Conservation (phyloP, 1,140 invertebrate genomes). For the Caenorhabditis inopinata region DNA sequence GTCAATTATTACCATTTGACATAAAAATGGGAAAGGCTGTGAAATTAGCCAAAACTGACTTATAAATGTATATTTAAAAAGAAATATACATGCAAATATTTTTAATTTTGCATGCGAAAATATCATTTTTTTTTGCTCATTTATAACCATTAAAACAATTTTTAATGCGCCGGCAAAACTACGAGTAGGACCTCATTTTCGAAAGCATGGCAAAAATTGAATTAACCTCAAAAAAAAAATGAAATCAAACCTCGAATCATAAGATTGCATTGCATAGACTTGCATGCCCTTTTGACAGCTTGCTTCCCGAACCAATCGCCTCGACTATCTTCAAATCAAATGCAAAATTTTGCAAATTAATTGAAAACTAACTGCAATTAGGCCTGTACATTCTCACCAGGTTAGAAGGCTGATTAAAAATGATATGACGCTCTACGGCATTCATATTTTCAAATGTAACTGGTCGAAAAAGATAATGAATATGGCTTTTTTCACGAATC, state of each 20-base stretch:
- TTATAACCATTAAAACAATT: no score
- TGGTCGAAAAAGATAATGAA: constrained; percentile 19
- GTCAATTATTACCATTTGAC: no score
- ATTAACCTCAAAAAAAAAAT: background rate
- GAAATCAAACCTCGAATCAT: constrained; percentile 2
- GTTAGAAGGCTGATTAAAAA: constrained; percentile 35
- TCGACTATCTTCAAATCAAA: background rate
- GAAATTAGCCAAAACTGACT: no score
- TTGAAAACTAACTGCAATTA: background rate
- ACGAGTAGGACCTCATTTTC: no score
- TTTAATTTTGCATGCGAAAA: no score
- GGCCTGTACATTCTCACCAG: constrained; percentile 36
- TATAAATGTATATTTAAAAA: no score
- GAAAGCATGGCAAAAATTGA: no score
- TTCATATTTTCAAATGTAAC: background rate
- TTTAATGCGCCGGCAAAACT: no score
- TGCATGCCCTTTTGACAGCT: constrained; percentile 20
- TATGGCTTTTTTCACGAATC: constrained; percentile 2
- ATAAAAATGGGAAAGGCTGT: no score
- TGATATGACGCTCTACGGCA: constrained; percentile 10
- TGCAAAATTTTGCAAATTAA: background rate
- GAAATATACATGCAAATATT: no score
- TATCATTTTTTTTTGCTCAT: no score
- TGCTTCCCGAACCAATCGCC: constrained; percentile 24
- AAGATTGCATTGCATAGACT: background rate